Evolutionary conservation across 1,140 invertebrate genomes (phyloP).

Genomic region (Ctenoplectra terminalis): DNA sequence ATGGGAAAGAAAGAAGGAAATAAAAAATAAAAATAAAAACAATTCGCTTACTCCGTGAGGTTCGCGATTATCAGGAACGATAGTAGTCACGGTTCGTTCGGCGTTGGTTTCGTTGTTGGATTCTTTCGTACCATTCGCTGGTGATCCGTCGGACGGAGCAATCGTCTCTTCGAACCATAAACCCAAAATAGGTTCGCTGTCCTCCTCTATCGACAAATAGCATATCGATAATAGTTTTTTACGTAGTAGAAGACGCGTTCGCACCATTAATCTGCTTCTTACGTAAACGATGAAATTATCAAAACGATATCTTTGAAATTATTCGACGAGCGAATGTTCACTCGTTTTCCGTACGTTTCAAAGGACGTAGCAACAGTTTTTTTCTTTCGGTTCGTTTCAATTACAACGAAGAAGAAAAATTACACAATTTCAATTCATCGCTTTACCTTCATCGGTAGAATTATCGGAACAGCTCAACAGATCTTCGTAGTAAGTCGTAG

Average conservation of each 20-base stretch:
- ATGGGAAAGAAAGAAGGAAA: no score
- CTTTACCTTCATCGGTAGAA: conserved; percentile 91
- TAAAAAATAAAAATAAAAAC: conserved; percentile 22
- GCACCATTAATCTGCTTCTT: neutral
- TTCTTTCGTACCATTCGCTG: conserved; percentile 83
- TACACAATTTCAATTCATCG: neutral
- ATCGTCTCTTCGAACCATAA: conserved; percentile 97
- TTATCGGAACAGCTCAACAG: conserved; percentile 95
- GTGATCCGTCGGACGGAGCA: conserved; percentile 87
- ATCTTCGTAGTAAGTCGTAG: conserved; percentile 96
- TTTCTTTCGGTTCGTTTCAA: no score
- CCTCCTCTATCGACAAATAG: conserved; percentile 86
- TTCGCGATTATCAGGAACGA: conserved; percentile 95
- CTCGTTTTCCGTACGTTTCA: no score
- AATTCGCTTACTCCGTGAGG: conserved; percentile 90
- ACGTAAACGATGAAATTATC: neutral
- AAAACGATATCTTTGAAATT: neutral
- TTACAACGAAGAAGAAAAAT: neutral
- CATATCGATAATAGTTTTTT: conserved; percentile 82
- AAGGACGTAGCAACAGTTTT: no score
- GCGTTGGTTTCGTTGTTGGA: conserved; percentile 83
- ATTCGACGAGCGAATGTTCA: no score
- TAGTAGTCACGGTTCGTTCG: conserved; percentile 78
- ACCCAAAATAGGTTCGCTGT: conserved; percentile 95
- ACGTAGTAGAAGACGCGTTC: conserved; percentile 62